These are phyloP conservation scores for Plodia interpunctella DNA, from an alignment of 1,140 invertebrate genomes.

Conservation along the genomic window DNA sequence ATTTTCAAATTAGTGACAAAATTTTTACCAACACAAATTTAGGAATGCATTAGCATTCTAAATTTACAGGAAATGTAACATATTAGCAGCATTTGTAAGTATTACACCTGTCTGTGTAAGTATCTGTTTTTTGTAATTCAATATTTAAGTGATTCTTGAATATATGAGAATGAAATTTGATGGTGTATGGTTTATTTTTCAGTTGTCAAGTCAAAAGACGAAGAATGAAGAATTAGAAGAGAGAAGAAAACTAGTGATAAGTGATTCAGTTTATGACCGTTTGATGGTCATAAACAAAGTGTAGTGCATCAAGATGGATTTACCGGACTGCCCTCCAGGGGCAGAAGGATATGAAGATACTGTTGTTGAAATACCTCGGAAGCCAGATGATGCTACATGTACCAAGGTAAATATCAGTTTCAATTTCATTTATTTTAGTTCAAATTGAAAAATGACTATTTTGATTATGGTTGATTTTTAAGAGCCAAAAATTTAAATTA, in stretches of 20 bases:
- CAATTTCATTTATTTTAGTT: slow-evolving; percentile 25
- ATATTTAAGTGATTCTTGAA: slow-evolving; percentile 17
- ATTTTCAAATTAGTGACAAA: background rate
- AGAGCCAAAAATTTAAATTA: slow-evolving; percentile 12
- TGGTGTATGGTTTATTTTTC: slow-evolving; percentile 35
- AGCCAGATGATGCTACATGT: slow-evolving; percentile 39
- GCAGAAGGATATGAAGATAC: slow-evolving; percentile 67
- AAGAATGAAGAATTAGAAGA: slow-evolving; percentile 23
- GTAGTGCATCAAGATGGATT: slow-evolving; percentile 69
- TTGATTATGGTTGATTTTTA: slow-evolving; percentile 3
- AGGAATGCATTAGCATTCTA: background rate
- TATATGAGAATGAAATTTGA: slow-evolving; percentile 18
- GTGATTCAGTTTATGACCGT: slow-evolving; percentile 57
- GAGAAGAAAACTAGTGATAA: slow-evolving; percentile 26
- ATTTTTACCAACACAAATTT: background rate
- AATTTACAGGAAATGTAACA: background rate
- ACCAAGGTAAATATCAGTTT: slow-evolving; percentile 67
- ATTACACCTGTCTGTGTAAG: slow-evolving; percentile 16
- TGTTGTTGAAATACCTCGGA: slow-evolving; percentile 58
- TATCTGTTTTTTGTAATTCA: slow-evolving; percentile 26
- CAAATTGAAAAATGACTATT: slow-evolving; percentile 21
- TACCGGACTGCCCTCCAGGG: slow-evolving; percentile 66
- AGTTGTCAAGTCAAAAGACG: slow-evolving; percentile 35
- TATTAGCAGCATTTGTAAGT: background rate
- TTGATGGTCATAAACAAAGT: slow-evolving; percentile 64